phyloP scores from a whole-genome alignment of 1,140 invertebrate genomes.

The Habropoda laboriosa region DNA sequence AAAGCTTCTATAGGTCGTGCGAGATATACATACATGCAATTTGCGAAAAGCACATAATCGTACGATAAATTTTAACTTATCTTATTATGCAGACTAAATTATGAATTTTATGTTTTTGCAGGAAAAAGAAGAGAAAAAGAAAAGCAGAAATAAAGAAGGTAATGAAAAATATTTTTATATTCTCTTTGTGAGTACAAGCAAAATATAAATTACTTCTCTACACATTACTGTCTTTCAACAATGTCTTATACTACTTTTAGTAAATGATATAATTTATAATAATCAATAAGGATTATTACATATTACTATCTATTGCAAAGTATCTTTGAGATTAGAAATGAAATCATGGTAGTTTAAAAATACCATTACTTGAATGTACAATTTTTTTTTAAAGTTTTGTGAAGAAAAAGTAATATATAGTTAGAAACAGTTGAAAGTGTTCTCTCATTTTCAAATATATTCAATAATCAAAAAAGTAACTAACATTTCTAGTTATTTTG shows the following conservation, averaged over 20 bases:
- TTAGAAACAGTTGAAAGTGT: no score
- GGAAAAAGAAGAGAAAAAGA: conserved; percentile 91
- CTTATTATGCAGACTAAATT: conserved; percentile 27
- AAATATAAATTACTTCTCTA: not conserved
- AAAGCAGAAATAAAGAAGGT: conserved; percentile 92
- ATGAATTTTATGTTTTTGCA: conserved; percentile 77
- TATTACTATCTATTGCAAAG: no score
- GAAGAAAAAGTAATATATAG: no score
- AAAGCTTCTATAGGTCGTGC: conserved; percentile 13
- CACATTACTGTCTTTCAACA: not conserved
- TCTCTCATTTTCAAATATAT: no score
- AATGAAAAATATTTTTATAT: conserved; percentile 64
- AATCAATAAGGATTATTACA: not conserved
- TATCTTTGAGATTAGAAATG: not conserved
- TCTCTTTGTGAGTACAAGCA: not conserved
- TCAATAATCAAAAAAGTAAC: no score
- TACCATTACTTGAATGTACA: no score
- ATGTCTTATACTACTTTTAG: not conserved
- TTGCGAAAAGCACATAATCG: conserved; percentile 47
- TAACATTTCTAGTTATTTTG: no score
- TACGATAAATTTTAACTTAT: conserved; percentile 1
- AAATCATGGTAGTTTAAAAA: no score
- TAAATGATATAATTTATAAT: not conserved
- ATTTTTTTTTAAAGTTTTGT: no score
- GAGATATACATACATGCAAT: conserved; percentile 31